phyloP scores from a whole-genome alignment of 2,888 invertebrate genomes.

The Cephus pulcher region DNA sequence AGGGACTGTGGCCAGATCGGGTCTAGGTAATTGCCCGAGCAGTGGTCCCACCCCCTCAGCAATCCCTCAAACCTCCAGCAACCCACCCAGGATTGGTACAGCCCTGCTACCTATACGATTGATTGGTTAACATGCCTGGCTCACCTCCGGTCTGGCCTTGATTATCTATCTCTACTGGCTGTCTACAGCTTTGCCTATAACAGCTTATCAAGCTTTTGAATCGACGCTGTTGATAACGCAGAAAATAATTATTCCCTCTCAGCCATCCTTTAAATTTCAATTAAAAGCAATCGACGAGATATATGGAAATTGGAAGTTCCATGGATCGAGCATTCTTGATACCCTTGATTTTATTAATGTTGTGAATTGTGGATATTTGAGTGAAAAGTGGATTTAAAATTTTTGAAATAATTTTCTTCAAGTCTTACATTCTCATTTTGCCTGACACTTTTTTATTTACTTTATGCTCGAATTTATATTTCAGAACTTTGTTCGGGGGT shows the following conservation, averaged over 20 bases:
- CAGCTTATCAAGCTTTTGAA: neutral
- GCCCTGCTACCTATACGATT: constrained; percentile 46
- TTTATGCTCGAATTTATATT: neutral
- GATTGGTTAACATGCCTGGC: constrained; percentile 57
- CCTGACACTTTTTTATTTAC: constrained; percentile 5
- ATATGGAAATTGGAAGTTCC: neutral
- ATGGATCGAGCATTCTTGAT: neutral
- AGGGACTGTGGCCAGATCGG: constrained; percentile 55
- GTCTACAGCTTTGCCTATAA: constrained; percentile 36
- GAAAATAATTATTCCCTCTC: constrained; percentile 12
- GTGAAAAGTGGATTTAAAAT: too few species aligned
- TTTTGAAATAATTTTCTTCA: constrained; percentile 6
- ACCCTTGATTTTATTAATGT: neutral
- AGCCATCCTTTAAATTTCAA: constrained; percentile 4
- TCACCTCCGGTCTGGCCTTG: constrained; percentile 51
- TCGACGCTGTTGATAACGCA: neutral
- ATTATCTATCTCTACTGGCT: constrained; percentile 52
- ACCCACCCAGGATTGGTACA: constrained; percentile 33
- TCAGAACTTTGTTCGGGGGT: too few species aligned
- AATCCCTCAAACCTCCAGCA: constrained; percentile 17
- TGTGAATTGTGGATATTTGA: too few species aligned
- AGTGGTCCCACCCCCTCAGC: constrained; percentile 28
- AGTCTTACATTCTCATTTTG: constrained; percentile 12
- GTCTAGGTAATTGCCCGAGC: constrained; percentile 59
- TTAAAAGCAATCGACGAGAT: neutral